Evolutionary conservation across 1,140 invertebrate species (phyloP), one percentile per base, ranked within the genome.

Genomic region (Armadillidium nasatum): DNA sequence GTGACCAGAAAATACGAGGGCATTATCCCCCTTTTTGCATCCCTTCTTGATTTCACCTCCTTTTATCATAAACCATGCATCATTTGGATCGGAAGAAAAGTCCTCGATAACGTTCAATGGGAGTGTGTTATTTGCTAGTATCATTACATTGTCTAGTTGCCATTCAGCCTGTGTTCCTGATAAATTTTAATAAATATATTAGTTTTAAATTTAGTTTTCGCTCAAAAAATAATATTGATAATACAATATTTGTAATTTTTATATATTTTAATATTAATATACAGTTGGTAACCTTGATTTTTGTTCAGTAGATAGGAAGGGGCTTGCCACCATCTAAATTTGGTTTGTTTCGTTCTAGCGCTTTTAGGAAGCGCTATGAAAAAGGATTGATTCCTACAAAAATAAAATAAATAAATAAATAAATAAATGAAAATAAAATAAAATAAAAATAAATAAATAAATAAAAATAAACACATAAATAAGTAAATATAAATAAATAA

Each of bases 261-360:
- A n/a, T n/a, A n/a, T n/a, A n/a, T n/a, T n/a, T n/a, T 60, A 19
- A 2, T 15, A 7, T 60, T 4, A 60, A 60, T 3, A 60, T 60
- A 50, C n/a, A 4, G 66, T 15, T 15, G 13, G 23, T 43, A 44
- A 79, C 84, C 83, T 84, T 82, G 82, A 85, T 80, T 81, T 82
- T 46, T 82, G 81, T 44, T 84, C 78, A 33, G 83, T 83, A 60
- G 4, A 60, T 60, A 2, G 50, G 50, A 19, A 13, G 50, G 50
- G 7, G 50, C 72, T 78, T 87, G 86, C 85, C 86, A 86, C 83
- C 84, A 87, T 67, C 85, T 82, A 73, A 87, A 85, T 33, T 83
- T 83, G 3, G 86, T 86, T 6, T 74, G 74, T 7, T 82, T 78
- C 7, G 84, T 83, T 75, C 85, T 86, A 10, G 86, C 85, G 33